Evolutionary conservation across 2,797 vertebrate genomes (phyloP).

Genomic region (Sibirionetta formosa): DNA sequence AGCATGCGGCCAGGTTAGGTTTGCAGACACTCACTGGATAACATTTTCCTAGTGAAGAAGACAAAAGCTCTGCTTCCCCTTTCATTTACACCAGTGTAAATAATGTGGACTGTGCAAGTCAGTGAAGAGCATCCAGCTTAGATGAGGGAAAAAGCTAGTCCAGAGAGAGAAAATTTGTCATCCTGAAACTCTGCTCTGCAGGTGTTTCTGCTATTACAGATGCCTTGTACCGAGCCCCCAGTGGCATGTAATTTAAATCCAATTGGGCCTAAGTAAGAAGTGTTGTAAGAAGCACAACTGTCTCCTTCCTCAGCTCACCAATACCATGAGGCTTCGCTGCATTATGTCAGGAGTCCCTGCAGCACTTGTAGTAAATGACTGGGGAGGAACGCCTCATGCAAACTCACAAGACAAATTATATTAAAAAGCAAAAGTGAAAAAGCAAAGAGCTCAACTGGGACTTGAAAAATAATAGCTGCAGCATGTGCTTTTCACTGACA

Average conservation of each 20-base stretch:
- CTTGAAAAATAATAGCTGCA: conserved; percentile 16
- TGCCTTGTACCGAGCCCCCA: conserved; percentile 12
- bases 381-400: background rate
- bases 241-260: conserved; percentile 13
- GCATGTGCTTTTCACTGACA: background rate
- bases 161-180: conserved; percentile 30
- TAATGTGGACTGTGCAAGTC: background rate
- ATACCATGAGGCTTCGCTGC: background rate
- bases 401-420: conserved; percentile 35
- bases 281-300: background rate
- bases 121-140: background rate
- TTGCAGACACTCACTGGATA: rapidly evolving
- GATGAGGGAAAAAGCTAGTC: background rate
- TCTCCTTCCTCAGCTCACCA: background rate
- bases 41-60: background rate
- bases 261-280: background rate
- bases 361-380: background rate
- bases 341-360: background rate
- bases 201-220: conserved; percentile 27
- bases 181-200: conserved; percentile 23
- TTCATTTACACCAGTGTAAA: background rate
- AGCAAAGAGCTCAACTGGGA: background rate
- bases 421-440: conserved; percentile 57
- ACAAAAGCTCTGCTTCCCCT: background rate
- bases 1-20: background rate